Conservation (phyloP, 2,888 invertebrate species). For the Eledona agricola region DNA sequence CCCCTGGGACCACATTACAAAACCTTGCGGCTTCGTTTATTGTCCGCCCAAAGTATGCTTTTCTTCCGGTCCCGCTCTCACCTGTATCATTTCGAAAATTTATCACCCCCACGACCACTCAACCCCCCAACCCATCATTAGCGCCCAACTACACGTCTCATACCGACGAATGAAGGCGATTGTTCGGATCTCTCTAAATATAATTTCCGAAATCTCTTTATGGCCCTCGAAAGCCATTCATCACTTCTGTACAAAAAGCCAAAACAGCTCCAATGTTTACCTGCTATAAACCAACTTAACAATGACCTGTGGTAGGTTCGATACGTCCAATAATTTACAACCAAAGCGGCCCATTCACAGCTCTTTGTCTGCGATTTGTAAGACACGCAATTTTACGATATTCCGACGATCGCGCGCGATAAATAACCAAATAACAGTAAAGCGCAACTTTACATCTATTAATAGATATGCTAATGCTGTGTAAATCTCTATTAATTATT, state of each 20-base stretch:
- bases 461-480: slow-evolving; percentile 34
- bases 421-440: slow-evolving; percentile 27
- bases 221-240: too few relatives aligned
- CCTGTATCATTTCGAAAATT: slow-evolving; percentile 36
- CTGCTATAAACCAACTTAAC: slow-evolving; percentile 47
- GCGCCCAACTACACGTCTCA: too few relatives aligned
- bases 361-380: slow-evolving; percentile 30
- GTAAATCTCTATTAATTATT: slow-evolving; percentile 35
- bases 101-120: slow-evolving; percentile 35
- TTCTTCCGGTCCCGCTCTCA: slow-evolving; percentile 49
- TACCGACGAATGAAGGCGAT: too few relatives aligned
- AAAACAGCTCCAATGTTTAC: slow-evolving; percentile 48
- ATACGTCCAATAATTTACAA: slow-evolving; percentile 47
- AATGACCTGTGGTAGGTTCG: slow-evolving; percentile 46
- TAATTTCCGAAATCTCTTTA: too few relatives aligned
- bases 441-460: slow-evolving; percentile 31
- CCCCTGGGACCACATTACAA: slow-evolving; percentile 53
- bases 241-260: slow-evolving; percentile 28
- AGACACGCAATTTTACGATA: slow-evolving; percentile 29
- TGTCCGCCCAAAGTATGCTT: slow-evolving; percentile 51
- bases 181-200: too few relatives aligned
- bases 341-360: slow-evolving; percentile 45
- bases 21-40: slow-evolving; percentile 51
- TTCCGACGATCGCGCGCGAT: slow-evolving; percentile 17
- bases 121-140: too few relatives aligned